These are phyloP conservation scores for Stigmatopora argus DNA, from an alignment of 2,113 vertebrate species.

Conservation along the genomic window DNA sequence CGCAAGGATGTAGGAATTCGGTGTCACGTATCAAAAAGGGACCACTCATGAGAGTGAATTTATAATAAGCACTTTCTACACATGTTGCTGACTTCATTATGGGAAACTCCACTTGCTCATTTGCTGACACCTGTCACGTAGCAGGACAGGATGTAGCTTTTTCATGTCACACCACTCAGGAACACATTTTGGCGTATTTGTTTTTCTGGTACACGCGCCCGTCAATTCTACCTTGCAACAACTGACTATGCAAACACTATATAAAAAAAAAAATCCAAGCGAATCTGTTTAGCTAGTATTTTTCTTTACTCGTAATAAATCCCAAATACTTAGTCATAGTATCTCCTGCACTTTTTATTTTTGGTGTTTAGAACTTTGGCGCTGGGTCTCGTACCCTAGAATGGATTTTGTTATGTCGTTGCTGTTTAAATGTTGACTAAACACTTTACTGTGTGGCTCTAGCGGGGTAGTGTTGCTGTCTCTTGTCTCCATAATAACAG, in stretches of 20 bases:
- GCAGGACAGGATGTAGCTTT: too few relatives aligned
- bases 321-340: background rate
- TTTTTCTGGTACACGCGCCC: background rate
- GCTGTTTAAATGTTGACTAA: background rate
- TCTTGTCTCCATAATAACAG: slow-evolving; percentile 51
- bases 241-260: background rate
- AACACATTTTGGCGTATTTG: too few relatives aligned
- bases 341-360: background rate
- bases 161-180: too few relatives aligned
- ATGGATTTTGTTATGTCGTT: background rate
- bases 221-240: background rate
- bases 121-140: too few relatives aligned
- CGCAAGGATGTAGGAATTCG: background rate
- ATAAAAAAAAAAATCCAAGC: too few relatives aligned
- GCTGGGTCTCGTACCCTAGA: background rate
- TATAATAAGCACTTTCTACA: too few relatives aligned
- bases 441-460: slow-evolving; percentile 23
- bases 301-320: background rate
- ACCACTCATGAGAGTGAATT: too few relatives aligned
- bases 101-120: too few relatives aligned
- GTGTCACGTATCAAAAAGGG: background rate
- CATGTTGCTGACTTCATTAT: too few relatives aligned
- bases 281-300: background rate
- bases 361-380: background rate
- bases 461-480: slow-evolving; percentile 24